Percentiles rank a stretch among this genome's conserved stretches.
Conservation (phyloP, 2,113 vertebrate genomes). For the Burhinus bistriatus region DNA sequence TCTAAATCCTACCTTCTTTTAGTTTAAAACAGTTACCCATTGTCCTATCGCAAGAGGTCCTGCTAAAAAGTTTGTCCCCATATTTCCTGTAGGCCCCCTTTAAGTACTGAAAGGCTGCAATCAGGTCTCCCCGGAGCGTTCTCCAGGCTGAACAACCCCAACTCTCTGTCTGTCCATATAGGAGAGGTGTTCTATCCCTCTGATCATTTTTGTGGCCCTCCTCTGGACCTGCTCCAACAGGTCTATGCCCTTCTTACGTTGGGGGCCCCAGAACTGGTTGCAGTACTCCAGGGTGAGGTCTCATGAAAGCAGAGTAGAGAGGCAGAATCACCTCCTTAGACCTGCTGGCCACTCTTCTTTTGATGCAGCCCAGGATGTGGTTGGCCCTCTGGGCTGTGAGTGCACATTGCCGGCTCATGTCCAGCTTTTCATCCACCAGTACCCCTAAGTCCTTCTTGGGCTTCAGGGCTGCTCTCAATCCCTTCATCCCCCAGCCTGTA, state of each 20-base stretch:
- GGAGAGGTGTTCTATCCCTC: not conserved
- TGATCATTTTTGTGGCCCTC: not conserved
- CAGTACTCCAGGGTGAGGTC: not conserved
- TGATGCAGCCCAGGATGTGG: not conserved
- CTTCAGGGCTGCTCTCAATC: not conserved
- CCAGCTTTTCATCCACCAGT: not conserved
- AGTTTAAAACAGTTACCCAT: not conserved
- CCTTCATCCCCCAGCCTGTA: not conserved
- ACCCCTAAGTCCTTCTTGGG: not conserved
- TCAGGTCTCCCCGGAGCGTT: not conserved
- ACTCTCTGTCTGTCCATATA: not conserved
- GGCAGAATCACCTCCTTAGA: not conserved
- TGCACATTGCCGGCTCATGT: not conserved
- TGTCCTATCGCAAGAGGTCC: not conserved
- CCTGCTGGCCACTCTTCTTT: not conserved
- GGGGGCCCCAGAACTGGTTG: not conserved
- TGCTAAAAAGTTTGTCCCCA: not conserved
- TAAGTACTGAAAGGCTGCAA: not conserved
- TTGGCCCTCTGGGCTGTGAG: not conserved
- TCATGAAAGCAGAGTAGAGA: not conserved
- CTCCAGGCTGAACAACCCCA: not conserved
- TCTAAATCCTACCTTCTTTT: not conserved
- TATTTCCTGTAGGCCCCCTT: not conserved
- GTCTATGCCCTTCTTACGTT: not conserved
- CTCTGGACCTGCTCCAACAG: not conserved